Evolutionary conservation across 2,888 invertebrate species (phyloP).

Genomic region (Hedychridium roseum): DNA sequence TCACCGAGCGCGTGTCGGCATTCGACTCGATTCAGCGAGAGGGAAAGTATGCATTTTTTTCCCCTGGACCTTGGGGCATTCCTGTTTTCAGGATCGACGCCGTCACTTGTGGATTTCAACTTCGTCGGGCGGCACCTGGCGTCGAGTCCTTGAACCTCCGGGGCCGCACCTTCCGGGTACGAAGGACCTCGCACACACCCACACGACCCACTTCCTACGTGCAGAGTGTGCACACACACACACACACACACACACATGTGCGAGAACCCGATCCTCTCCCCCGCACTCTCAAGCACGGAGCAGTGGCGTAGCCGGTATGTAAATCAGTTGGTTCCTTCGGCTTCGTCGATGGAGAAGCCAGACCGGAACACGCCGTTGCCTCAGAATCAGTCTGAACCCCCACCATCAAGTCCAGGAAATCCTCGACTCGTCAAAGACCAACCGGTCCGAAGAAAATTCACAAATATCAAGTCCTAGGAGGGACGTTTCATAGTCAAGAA

Average conservation of each 20-base stretch:
- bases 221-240: conserved; percentile 18
- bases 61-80: not conserved
- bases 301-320: conserved; percentile 58
- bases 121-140: conserved; percentile 58
- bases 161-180: conserved; percentile 56
- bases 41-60: no score
- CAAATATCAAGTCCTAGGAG: no score
- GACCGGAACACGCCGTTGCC: no score
- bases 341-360: conserved; percentile 25
- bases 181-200: conserved; percentile 37
- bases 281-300: conserved; percentile 39
- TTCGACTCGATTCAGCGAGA: no score
- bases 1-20: no score
- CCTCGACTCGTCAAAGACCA: no score
- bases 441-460: no score
- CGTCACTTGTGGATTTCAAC: conserved; percentile 51
- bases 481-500: no score
- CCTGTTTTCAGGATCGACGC: conserved; percentile 40
- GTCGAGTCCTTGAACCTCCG: conserved; percentile 55
- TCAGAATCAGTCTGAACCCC: no score
- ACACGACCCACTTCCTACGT: no score
- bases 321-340: conserved; percentile 49
- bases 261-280: conserved; percentile 38
- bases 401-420: no score
- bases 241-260: conserved; percentile 25